These are phyloP conservation scores for Campaea margaritaria DNA, from an alignment of 2,888 invertebrate species.

Conservation along the genomic window DNA sequence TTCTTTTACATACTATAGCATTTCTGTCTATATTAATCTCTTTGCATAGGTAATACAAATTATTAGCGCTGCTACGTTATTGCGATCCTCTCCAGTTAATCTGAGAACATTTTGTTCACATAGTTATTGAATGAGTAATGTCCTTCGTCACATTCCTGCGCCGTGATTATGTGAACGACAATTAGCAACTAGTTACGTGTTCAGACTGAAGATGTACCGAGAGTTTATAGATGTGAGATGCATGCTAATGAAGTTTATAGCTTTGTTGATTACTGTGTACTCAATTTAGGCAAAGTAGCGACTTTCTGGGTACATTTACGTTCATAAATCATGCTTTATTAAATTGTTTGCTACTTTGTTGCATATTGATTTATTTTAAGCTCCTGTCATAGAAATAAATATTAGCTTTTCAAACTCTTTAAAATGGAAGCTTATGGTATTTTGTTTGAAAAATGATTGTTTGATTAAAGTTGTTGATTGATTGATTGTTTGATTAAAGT, in stretches of 20 bases:
- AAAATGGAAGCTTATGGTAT: too few relatives aligned
- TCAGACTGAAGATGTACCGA: slow-evolving; percentile 22
- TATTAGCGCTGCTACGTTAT: background rate
- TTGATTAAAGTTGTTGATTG: too few relatives aligned
- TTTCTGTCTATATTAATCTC: too few relatives aligned
- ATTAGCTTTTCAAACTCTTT: too few relatives aligned
- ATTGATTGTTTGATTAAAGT: too few relatives aligned
- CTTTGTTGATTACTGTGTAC: slow-evolving; percentile 42
- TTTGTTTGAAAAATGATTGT: too few relatives aligned
- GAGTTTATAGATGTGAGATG: slow-evolving; percentile 45
- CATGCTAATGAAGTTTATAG: slow-evolving; percentile 49
- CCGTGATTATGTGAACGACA: slow-evolving; percentile 24
- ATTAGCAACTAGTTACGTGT: slow-evolving; percentile 31
- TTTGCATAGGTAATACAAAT: background rate
- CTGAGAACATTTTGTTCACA: background rate
- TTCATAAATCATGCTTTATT: too few relatives aligned
- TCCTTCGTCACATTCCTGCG: slow-evolving; percentile 19
- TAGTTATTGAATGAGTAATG: slow-evolving; percentile 51
- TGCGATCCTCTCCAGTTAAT: background rate
- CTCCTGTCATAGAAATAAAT: too few relatives aligned
- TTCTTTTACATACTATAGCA: too few relatives aligned
- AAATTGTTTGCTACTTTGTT: too few relatives aligned
- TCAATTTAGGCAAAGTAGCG: slow-evolving; percentile 32
- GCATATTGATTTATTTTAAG: too few relatives aligned
- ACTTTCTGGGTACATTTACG: background rate